Conservation (phyloP, 2,888 invertebrate species). For the Lottia scabra region DNA sequence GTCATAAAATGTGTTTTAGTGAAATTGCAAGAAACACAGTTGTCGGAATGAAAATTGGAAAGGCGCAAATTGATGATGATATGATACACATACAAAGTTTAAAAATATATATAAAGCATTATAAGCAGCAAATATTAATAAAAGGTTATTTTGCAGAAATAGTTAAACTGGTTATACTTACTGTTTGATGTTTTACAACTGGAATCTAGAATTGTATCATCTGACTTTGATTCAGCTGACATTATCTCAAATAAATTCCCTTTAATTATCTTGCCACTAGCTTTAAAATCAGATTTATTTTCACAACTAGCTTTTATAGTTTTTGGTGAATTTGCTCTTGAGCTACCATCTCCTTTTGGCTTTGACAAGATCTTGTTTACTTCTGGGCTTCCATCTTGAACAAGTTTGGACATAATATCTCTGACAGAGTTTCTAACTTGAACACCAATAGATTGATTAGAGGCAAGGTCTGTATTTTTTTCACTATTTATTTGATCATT, state of each 20-base stretch:
- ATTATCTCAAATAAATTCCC: constrained; percentile 27
- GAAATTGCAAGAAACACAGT: too few species aligned
- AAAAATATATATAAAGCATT: too few species aligned
- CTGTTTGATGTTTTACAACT: too few species aligned
- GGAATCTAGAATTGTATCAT: neutral
- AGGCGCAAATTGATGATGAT: too few species aligned
- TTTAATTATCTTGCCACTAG: constrained; percentile 2
- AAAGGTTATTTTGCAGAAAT: too few species aligned
- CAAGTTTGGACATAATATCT: constrained; percentile 39
- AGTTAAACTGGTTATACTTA: too few species aligned
- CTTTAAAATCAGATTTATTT: constrained; percentile 1
- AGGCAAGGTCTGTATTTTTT: neutral
- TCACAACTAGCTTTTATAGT: neutral
- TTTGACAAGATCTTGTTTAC: constrained; percentile 20
- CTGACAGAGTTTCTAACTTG: constrained; percentile 41
- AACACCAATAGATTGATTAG: constrained; percentile 35
- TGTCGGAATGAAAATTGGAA: too few species aligned
- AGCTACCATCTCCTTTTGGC: constrained; percentile 17
- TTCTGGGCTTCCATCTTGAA: constrained; percentile 22
- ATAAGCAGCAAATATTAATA: too few species aligned
- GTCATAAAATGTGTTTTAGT: too few species aligned
- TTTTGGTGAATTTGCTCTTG: constrained; percentile 8
- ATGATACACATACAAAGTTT: too few species aligned
- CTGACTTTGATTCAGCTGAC: neutral
- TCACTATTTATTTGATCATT: neutral